phyloP scores from a whole-genome alignment of 2,113 vertebrate species.

The Saimiri boliviensis region DNA sequence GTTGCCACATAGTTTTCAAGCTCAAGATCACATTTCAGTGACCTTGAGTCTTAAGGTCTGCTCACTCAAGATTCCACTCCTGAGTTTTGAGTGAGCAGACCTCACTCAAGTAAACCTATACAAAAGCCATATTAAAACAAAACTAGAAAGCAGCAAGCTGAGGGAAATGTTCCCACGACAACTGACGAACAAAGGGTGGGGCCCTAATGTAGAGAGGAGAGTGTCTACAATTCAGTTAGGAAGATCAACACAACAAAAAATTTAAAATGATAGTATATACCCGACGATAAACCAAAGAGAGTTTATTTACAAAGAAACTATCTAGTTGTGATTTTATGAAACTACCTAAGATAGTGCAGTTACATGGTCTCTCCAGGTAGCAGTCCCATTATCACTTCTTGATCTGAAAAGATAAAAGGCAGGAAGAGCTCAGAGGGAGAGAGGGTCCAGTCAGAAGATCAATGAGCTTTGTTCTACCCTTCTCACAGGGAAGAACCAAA shows the following conservation, averaged over 20 bases:
- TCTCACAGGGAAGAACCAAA: too few relatives aligned
- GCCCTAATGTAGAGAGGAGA: not conserved
- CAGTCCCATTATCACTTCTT: not conserved
- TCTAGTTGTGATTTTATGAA: not conserved
- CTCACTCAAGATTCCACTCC: too few relatives aligned
- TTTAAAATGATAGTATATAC: not conserved
- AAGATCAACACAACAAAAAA: not conserved
- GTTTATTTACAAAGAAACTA: not conserved
- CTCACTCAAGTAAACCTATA: not conserved
- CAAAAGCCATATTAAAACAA: not conserved
- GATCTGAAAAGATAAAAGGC: too few relatives aligned
- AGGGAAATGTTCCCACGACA: not conserved
- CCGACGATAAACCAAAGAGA: not conserved
- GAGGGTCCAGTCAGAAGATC: too few relatives aligned
- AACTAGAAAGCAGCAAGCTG: not conserved
- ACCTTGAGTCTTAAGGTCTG: too few relatives aligned
- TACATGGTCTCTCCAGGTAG: too few relatives aligned
- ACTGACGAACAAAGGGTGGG: not conserved
- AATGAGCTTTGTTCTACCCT: too few relatives aligned
- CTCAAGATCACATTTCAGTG: not conserved
- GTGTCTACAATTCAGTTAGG: not conserved
- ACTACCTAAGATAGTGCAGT: too few relatives aligned
- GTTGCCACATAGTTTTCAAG: not conserved
- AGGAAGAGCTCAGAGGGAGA: too few relatives aligned
- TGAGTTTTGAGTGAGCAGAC: not conserved